Evolutionary conservation across 1,140 invertebrate genomes (phyloP).

Genomic region (Papilio xuthus): DNA sequence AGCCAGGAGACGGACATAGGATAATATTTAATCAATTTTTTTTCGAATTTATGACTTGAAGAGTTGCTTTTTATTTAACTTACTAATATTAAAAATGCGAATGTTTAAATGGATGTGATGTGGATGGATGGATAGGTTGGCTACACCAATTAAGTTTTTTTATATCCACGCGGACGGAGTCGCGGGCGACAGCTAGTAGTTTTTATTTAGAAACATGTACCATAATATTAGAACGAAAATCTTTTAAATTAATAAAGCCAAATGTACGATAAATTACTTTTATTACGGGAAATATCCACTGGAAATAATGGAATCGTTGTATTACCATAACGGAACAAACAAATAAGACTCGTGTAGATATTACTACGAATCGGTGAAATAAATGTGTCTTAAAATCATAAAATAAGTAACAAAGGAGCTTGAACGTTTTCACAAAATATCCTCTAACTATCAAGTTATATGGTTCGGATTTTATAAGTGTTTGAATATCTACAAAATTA

Average conservation of each 20-base stretch:
- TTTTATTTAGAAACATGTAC: conserved; percentile 29
- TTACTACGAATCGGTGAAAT: conserved; percentile 53
- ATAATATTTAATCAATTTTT: no score
- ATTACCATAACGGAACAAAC: conserved; percentile 51
- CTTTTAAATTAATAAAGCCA: background rate
- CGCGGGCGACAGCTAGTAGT: no score
- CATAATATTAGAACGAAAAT: conserved; percentile 19
- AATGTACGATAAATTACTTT: background rate
- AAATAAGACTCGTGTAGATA: conserved; percentile 50
- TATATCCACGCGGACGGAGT: no score
- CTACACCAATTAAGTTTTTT: no score
- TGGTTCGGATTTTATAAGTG: conserved; percentile 5
- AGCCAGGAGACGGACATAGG: no score
- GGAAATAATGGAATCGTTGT: conserved; percentile 37
- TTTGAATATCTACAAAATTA: background rate
- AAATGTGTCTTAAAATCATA: conserved; percentile 57
- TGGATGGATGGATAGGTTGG: no score
- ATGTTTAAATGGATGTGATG: no score
- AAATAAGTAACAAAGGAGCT: conserved; percentile 43
- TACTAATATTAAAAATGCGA: no score
- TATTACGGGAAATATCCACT: conserved; percentile 27
- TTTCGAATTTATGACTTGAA: no score
- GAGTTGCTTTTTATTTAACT: no score
- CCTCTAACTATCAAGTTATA: background rate
- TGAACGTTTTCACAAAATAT: background rate